Evolutionary conservation across 2,888 invertebrate genomes (phyloP).

Genomic region (Pocota personata): DNA sequence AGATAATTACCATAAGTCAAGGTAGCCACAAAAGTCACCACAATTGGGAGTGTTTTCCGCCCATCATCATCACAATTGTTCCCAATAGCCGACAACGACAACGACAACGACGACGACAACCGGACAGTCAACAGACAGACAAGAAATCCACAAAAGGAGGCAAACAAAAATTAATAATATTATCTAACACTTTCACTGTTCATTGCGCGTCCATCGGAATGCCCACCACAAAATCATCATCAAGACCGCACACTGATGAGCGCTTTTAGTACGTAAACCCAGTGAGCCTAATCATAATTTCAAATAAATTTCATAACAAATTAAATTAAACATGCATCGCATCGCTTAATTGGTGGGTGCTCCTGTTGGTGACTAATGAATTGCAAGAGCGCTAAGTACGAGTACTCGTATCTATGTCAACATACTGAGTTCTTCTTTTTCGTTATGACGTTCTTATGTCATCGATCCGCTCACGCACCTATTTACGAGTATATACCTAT

Average conservation of each 20-base stretch:
- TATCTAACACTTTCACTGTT: conserved; percentile 70
- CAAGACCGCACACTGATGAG: not conserved
- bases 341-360: conserved; percentile 7
- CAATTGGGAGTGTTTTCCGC: conserved; percentile 32
- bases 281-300: conserved; percentile 51
- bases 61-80: not conserved
- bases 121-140: conserved; percentile 23
- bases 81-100: not conserved
- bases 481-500: not conserved
- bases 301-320: conserved; percentile 26
- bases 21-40: conserved; percentile 59
- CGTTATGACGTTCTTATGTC: conserved; percentile 59
- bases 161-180: conserved; percentile 51
- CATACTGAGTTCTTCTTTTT: conserved; percentile 27
- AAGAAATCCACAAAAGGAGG: conserved; percentile 21
- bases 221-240: not conserved
- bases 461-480: conserved; percentile 11
- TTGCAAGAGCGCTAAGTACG: not conserved
- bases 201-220: conserved; percentile 25
- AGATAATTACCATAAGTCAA: conserved; percentile 67
- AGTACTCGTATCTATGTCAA: conserved; percentile 4
- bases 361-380: conserved; percentile 44
- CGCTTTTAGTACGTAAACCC: conserved; percentile 28
- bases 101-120: not conserved
- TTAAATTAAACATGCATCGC: conserved; percentile 36